A percentile compares a stretch with the other conserved stretches of the same genome.
Evolutionary conservation across 2,888 invertebrate species (phyloP).

Genomic region (Drosophila rellima): DNA sequence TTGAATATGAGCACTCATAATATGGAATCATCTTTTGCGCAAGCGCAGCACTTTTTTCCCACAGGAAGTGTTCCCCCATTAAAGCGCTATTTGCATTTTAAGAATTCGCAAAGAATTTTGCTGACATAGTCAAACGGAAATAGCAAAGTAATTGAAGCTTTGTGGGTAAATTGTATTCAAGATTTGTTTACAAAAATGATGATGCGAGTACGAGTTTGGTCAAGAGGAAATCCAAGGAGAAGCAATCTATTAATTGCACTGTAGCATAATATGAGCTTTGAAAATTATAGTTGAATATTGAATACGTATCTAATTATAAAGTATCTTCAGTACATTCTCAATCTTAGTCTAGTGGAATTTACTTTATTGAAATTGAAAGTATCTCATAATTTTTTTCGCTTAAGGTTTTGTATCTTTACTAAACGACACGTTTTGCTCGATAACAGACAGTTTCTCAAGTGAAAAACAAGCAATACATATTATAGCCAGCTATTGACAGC

Average conservation of each 20-base stretch:
- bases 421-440: not conserved
- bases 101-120: constrained; percentile 31
- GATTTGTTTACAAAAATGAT: constrained; percentile 3
- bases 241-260: constrained; percentile 13
- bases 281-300: not conserved
- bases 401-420: not conserved
- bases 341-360: not conserved
- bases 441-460: not conserved
- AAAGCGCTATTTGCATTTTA: constrained; percentile 18
- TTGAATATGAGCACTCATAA: not conserved
- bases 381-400: too few species aligned
- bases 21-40: constrained; percentile 40
- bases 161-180: constrained; percentile 61
- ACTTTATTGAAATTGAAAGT: not conserved
- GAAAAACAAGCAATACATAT: not conserved
- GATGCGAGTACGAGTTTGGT: not conserved
- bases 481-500: constrained; percentile 24
- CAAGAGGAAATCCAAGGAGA: constrained; percentile 6
- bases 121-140: constrained; percentile 57
- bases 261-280: not conserved
- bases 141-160: constrained; percentile 56
- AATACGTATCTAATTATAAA: too few species aligned
- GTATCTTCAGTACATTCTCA: too few species aligned
- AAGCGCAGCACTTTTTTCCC: constrained; percentile 45
- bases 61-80: constrained; percentile 34